Evolutionary conservation across 2,888 invertebrate species (phyloP).

Genomic region (Drosophila quasianomalipes): DNA sequence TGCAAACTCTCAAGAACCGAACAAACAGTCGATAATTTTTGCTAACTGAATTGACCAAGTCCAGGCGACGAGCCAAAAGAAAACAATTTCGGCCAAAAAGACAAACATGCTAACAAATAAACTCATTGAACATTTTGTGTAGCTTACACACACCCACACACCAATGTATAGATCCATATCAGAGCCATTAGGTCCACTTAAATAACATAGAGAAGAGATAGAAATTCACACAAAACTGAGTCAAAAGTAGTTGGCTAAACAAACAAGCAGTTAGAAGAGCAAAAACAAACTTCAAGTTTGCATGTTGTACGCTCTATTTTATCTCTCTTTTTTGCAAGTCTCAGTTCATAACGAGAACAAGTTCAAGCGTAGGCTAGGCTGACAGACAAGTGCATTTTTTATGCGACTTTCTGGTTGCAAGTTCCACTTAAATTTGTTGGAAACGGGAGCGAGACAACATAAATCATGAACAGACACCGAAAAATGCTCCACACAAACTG

Average conservation of each 20-base stretch:
- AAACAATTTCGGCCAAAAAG: conserved; percentile 49
- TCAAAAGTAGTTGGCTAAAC: conserved; percentile 35
- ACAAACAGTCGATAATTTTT: conserved; percentile 73
- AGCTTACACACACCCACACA: conserved; percentile 5
- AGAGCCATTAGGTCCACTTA: conserved; percentile 62
- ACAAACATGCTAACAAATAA: conserved; percentile 64
- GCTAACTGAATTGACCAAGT: conserved; percentile 71
- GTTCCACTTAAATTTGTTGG: conserved; percentile 38
- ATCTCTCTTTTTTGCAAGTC: conserved; percentile 12
- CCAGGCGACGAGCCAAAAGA: conserved; percentile 33
- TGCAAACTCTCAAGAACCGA: conserved; percentile 46
- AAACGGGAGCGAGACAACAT: conserved; percentile 60
- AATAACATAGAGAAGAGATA: conserved; percentile 21
- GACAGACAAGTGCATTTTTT: conserved; percentile 73
- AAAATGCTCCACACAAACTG: conserved; percentile 49
- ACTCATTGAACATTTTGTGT: conserved; percentile 49
- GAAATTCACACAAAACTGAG: conserved; percentile 4
- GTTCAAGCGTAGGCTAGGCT: conserved; percentile 47
- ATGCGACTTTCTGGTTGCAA: conserved; percentile 45
- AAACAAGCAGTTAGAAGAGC: conserved; percentile 30
- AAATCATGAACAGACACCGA: conserved; percentile 77
- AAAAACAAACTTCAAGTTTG: conserved; percentile 33
- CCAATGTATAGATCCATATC: conserved; percentile 40
- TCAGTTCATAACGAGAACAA: conserved; percentile 56
- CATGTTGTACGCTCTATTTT: conserved; percentile 3